These are phyloP conservation scores for Drosophila atroscutellata DNA, from an alignment of 2,888 invertebrate species.

Conservation along the genomic window DNA sequence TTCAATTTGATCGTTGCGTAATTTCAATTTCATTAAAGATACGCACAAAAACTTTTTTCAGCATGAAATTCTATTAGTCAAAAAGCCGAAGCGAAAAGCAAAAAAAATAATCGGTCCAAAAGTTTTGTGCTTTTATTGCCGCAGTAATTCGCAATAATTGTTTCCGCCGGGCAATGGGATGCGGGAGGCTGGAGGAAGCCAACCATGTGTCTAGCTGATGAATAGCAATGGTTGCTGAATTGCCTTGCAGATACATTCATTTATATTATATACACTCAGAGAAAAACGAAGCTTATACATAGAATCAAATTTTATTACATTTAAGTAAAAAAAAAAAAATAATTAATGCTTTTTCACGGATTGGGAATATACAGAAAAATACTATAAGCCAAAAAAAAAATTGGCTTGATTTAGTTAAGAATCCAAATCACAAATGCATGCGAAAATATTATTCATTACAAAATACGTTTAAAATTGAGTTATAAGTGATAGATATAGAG, in stretches of 20 bases:
- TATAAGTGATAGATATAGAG: not conserved
- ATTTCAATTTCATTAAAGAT: constrained; percentile 52
- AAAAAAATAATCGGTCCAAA: constrained; percentile 22
- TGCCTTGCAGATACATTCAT: constrained; percentile 1
- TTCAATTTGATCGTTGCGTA: constrained; percentile 67
- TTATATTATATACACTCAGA: not conserved
- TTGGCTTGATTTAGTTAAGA: no score
- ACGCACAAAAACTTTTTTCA: constrained; percentile 35
- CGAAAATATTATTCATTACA: not conserved
- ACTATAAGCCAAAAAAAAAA: no score
- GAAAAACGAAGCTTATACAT: not conserved
- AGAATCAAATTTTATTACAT: not conserved
- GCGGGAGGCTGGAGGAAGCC: constrained; percentile 15
- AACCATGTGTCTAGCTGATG: constrained; percentile 42
- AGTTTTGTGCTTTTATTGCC: constrained; percentile 59
- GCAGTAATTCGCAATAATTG: constrained; percentile 71
- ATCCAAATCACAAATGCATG: not conserved
- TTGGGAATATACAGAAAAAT: no score
- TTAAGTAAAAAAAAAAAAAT: no score
- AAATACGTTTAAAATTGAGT: not conserved
- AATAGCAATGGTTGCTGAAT: constrained; percentile 8
- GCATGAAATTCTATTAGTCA: constrained; percentile 62
- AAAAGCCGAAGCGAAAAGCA: constrained; percentile 7
- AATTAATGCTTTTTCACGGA: no score
- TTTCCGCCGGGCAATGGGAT: constrained; percentile 56